Evolutionary conservation across 2,113 vertebrate genomes (phyloP).

Genomic region (Cheirogaleus medius): DNA sequence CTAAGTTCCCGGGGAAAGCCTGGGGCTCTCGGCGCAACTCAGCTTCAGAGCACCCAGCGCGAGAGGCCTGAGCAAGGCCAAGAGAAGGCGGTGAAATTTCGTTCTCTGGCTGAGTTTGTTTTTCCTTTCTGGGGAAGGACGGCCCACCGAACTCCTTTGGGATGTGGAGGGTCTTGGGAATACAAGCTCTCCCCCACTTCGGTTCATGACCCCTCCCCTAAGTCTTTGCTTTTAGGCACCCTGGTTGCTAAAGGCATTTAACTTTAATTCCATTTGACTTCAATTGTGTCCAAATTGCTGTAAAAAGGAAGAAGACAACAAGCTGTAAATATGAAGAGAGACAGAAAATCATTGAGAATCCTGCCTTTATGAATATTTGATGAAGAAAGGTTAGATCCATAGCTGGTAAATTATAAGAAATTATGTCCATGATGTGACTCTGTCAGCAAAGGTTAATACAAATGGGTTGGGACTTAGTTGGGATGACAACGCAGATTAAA

Average conservation of each 20-base stretch:
- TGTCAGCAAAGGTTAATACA: constrained; percentile 96
- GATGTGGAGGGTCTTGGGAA: neutral
- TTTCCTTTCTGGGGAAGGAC: neutral
- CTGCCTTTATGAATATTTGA: constrained; percentile 99
- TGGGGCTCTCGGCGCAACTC: neutral
- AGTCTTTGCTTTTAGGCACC: constrained; percentile 81
- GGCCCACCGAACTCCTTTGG: neutral
- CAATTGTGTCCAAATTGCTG: constrained; percentile 92
- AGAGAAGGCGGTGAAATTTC: neutral
- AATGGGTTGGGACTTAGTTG: constrained; percentile 91
- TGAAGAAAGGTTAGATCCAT: constrained; percentile 93
- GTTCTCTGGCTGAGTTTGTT: neutral
- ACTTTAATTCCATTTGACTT: constrained; percentile 94
- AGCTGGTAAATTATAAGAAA: constrained; percentile 96
- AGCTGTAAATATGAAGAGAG: constrained; percentile 96
- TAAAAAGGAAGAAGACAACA: constrained; percentile 94
- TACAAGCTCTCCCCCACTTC: neutral
- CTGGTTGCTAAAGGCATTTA: constrained; percentile 86
- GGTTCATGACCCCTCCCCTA: constrained; percentile 41
- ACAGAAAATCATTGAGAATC: constrained; percentile 99
- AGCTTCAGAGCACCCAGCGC: neutral
- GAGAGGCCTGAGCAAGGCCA: neutral
- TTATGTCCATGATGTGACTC: constrained; percentile 93
- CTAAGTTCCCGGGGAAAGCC: neutral
- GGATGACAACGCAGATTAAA: constrained; percentile 91